Evolutionary conservation across 2,888 invertebrate genomes (phyloP).

Genomic region (Ypsolopha scabrella): DNA sequence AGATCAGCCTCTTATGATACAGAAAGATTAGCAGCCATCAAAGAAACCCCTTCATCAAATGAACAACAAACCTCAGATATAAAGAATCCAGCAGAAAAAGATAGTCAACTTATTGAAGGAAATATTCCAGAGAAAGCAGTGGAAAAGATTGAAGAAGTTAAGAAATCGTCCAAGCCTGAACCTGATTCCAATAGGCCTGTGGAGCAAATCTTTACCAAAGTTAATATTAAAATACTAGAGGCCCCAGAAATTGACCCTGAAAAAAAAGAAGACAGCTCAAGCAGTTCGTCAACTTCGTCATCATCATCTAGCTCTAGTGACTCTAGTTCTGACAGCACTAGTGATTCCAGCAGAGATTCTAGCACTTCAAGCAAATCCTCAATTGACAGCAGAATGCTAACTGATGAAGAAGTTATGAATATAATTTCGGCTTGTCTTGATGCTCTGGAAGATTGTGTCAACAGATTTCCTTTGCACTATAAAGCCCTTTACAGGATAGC

Average conservation of each 20-base stretch:
- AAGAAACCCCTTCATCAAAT: constrained; percentile 16
- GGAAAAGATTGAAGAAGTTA: background rate
- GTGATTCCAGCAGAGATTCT: constrained; percentile 65
- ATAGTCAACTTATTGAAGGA: constrained; percentile 6
- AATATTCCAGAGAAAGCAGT: background rate
- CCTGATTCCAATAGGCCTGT: background rate
- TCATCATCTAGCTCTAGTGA: constrained; percentile 70
- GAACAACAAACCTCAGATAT: background rate
- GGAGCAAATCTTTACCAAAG: background rate
- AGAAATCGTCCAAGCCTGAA: background rate
- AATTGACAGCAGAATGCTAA: constrained; percentile 42
- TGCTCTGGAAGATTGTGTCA: constrained; percentile 87
- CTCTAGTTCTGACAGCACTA: constrained; percentile 62
- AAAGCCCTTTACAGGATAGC: constrained; percentile 92
- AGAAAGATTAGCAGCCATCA: constrained; percentile 30
- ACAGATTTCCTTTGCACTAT: constrained; percentile 91
- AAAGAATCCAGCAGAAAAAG: constrained; percentile 12
- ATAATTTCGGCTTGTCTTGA: constrained; percentile 77
- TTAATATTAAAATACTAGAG: background rate
- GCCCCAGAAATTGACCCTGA: constrained; percentile 5
- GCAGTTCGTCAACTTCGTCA: constrained; percentile 51
- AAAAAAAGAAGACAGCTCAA: constrained; percentile 40
- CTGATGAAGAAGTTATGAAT: constrained; percentile 66
- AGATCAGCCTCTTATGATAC: constrained; percentile 59
- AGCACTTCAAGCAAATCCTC: constrained; percentile 56